Conservation (phyloP, 1,140 invertebrate species). For the Tetragnatha versicolor region DNA sequence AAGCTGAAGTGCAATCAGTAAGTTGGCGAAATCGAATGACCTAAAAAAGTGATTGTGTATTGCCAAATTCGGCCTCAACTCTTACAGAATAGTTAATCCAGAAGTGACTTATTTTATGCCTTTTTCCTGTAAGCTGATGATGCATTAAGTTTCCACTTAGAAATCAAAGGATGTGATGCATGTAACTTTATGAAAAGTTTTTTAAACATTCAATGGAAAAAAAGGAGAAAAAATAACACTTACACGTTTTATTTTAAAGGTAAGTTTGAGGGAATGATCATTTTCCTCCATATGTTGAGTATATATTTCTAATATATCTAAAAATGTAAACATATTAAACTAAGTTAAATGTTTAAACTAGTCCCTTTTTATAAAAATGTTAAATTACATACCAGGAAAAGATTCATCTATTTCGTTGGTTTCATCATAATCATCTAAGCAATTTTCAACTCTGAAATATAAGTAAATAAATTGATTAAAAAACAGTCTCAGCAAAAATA, state of each 20-base stretch:
- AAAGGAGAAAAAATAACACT: not conserved
- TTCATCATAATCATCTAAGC: not conserved
- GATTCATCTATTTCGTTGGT: too few relatives aligned
- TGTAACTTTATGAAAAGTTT: not conserved
- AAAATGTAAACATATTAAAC: not conserved
- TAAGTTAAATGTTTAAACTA: not conserved
- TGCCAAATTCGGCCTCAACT: not conserved
- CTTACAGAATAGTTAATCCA: not conserved
- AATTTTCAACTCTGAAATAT: not conserved
- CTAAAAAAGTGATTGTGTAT: not conserved
- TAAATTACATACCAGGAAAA: not conserved
- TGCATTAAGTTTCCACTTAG: not conserved
- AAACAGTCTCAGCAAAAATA: too few relatives aligned
- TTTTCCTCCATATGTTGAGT: not conserved
- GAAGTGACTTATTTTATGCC: not conserved
- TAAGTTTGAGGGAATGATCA: not conserved
- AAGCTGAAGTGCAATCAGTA: not conserved
- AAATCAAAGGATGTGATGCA: not conserved
- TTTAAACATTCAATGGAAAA: too few relatives aligned
- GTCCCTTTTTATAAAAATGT: not conserved
- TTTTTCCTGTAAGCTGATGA: not conserved
- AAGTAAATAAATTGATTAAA: not conserved
- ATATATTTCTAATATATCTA: conserved; percentile 34
- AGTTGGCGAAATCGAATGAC: not conserved
- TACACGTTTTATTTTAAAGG: conserved; percentile 35